phyloP scores from a whole-genome alignment of 2,888 invertebrate species.

The Agrochola circellaris region DNA sequence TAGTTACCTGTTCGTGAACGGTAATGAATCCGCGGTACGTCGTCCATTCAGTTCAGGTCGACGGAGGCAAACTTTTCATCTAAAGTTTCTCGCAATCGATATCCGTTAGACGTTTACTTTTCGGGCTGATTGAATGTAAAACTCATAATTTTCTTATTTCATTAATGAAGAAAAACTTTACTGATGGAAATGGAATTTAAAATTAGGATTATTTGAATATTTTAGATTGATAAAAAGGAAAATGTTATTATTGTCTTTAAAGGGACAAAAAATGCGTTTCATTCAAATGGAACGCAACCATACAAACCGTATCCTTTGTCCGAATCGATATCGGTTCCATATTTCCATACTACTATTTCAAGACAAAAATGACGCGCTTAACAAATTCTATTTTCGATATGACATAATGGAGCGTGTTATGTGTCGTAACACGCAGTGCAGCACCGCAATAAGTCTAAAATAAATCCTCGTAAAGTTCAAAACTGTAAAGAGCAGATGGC shows the following conservation, averaged over 20 bases:
- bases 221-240: neutral
- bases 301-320: constrained; percentile 37
- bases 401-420: constrained; percentile 71
- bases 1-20: constrained; percentile 66
- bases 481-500: constrained; percentile 65
- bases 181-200: neutral
- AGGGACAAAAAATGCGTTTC: neutral
- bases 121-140: constrained; percentile 62
- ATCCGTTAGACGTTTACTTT: constrained; percentile 68
- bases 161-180: neutral
- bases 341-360: constrained; percentile 22
- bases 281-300: constrained; percentile 18
- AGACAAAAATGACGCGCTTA: constrained; percentile 41
- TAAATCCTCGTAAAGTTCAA: constrained; percentile 73
- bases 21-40: constrained; percentile 69
- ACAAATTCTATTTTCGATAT: constrained; percentile 63
- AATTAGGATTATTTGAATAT: neutral
- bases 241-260: neutral
- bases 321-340: constrained; percentile 16
- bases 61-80: constrained; percentile 72
- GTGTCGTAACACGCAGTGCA: constrained; percentile 67
- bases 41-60: constrained; percentile 65
- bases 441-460: constrained; percentile 68
- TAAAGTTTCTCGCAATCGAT: constrained; percentile 73
- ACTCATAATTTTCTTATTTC: constrained; percentile 28